Conservation (phyloP, 2,888 invertebrate genomes). For the Andrena flavipes region DNA sequence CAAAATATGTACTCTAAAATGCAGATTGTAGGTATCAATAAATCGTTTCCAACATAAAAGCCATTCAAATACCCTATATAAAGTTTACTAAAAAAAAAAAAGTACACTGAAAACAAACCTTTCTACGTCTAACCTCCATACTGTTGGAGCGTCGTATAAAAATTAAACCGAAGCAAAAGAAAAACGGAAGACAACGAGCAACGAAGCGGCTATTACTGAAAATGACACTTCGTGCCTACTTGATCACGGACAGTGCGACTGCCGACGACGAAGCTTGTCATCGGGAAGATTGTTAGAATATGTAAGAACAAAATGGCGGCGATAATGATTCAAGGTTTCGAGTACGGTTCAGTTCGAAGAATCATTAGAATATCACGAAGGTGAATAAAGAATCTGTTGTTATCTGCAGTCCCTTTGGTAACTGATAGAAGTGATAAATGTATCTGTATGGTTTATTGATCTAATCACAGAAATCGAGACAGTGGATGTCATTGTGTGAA, state of each 20-base stretch:
- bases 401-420: conserved; percentile 5
- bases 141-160: conserved; percentile 5
- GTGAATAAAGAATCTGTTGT: conserved; percentile 47
- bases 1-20: background rate
- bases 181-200: background rate
- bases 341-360: conserved; percentile 21
- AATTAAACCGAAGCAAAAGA: background rate
- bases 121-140: conserved; percentile 73
- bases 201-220: conserved; percentile 3
- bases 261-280: conserved; percentile 14
- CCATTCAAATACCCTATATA: background rate
- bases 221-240: conserved; percentile 15
- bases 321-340: conserved; percentile 72
- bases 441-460: background rate
- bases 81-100: conserved; percentile 18
- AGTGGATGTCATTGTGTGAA: conserved; percentile 13
- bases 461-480: background rate
- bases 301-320: conserved; percentile 62
- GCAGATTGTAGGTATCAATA: background rate
- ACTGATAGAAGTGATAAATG: conserved; percentile 15
- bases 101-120: conserved; percentile 64
- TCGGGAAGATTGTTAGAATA: conserved; percentile 39
- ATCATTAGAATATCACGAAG: conserved; percentile 34
- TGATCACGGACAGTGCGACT: conserved; percentile 6
- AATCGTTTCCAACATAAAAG: background rate